A percentile compares a stretch with the other conserved stretches of the same genome.
Evolutionary conservation across 2,888 invertebrate genomes (phyloP).

Genomic region (Dynastes tityus): DNA sequence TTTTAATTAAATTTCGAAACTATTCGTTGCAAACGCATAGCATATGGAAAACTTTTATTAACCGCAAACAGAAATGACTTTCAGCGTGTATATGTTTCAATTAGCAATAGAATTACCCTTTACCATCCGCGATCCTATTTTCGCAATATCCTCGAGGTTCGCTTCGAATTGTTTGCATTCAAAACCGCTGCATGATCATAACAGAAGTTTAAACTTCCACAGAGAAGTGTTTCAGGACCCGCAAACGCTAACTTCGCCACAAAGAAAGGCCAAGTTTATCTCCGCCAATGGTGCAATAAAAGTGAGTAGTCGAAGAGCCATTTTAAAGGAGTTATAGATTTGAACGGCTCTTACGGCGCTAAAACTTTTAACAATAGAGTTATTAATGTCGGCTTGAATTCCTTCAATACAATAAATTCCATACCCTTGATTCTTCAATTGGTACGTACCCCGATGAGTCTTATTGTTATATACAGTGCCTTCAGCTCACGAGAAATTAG

Average conservation of each 20-base stretch:
- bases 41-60: constrained; percentile 12
- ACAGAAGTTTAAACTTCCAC: constrained; percentile 38
- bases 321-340: constrained; percentile 31
- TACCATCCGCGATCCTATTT: constrained; percentile 14
- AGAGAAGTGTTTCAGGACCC: constrained; percentile 7
- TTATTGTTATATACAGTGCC: not conserved
- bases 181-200: constrained; percentile 28
- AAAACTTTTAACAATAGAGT: constrained; percentile 36
- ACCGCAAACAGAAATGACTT: constrained; percentile 21
- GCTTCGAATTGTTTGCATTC: constrained; percentile 26
- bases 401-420: constrained; percentile 12
- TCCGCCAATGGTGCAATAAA: constrained; percentile 14
- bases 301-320: constrained; percentile 36
- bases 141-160: not conserved
- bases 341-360: not conserved
- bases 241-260: constrained; percentile 12
- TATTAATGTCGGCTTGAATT: constrained; percentile 26
- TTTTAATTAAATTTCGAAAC: constrained; percentile 18
- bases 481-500: not conserved
- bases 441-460: not conserved
- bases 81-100: constrained; percentile 12
- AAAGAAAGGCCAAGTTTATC: constrained; percentile 36
- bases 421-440: not conserved
- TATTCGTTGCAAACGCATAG: not conserved
- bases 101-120: constrained; percentile 13